Evolutionary conservation across 2,888 invertebrate genomes (phyloP), one percentile per base, ranked within the genome.

Genomic region (Dasysyrphus albostriatus): DNA sequence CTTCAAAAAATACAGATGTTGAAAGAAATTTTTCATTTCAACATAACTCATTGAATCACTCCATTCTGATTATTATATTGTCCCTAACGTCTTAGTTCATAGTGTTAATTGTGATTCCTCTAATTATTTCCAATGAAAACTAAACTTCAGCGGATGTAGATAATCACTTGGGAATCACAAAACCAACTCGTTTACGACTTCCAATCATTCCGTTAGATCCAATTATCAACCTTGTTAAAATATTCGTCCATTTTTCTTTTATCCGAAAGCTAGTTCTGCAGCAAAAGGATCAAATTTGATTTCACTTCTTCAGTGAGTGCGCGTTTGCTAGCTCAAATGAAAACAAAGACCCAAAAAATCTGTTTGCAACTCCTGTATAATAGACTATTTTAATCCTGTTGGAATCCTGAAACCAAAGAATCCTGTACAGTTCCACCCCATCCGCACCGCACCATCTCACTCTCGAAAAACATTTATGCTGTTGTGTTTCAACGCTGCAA

Each of bases 211-310:
- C 14, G 37, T n/a, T 7, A 47, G 32, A 39, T 59, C 42, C n/a
- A 69, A 77, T 69, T 49, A 69, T 69, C 58, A 59, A 69, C 49
- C 12, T 37, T 16, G 58, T 67, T 76, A 19, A 69, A 70, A 12
- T 16, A 12, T 39, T 39, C 16, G 8, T 42, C 12, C 32, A 10
- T 16, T 49, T 2, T 5, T n/a, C 29, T 59, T 69, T 32, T 61
- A 61, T 39, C 19, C 37, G 8, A 32, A 49, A 37, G 12, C 32
- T 32, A 67, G 54, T 7, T 47, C 1, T 3, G 54, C 24, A 67
- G 47, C 8, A 6, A 42, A 32, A 29, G 59, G 49, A 69, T 59
- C 59, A 61, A 51, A 78, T 70, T 70, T 42, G 69, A 70, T 54
- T 63, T 44, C 63, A 47, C 32, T 51, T 51, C 37, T 34, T 67